Percentiles rank a stretch among this genome's conserved stretches.
These are phyloP conservation scores for Ciconia maguari DNA, from an alignment of 2,113 vertebrate genomes.

Conservation along the genomic window DNA sequence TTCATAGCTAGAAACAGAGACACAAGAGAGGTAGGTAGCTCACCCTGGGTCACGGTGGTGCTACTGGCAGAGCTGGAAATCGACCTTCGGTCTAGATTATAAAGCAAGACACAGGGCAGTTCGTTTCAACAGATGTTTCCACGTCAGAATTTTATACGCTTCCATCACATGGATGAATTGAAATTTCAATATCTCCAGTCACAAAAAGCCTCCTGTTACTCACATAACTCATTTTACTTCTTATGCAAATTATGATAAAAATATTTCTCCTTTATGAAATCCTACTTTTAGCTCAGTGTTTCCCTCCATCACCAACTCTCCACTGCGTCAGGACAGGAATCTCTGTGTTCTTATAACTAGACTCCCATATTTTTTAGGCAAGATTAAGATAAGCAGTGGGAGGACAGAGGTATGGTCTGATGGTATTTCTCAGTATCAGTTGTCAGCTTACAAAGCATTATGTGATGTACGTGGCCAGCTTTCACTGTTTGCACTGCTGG, in stretches of 20 bases:
- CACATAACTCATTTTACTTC: not conserved
- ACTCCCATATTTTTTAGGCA: fast-evolving
- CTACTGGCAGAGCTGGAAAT: not conserved
- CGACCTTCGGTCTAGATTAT: not conserved
- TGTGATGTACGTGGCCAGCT: not conserved
- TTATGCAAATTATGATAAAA: not conserved
- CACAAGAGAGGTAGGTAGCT: not conserved
- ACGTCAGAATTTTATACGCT: not conserved
- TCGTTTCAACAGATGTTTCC: not conserved
- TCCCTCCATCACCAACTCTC: not conserved
- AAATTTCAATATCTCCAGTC: not conserved
- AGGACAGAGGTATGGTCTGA: not conserved
- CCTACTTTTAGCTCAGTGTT: not conserved
- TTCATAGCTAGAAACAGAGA: not conserved
- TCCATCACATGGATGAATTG: not conserved
- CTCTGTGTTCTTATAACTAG: not conserved
- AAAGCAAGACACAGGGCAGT: not conserved
- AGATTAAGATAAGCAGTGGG: not conserved
- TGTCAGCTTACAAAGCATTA: not conserved
- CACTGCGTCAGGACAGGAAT: not conserved
- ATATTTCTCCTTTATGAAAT: not conserved
- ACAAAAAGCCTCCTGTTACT: not conserved
- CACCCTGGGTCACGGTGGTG: not conserved
- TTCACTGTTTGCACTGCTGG: not conserved
- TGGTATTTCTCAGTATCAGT: not conserved